phyloP scores from a whole-genome alignment of 2,888 invertebrate genomes.

The Plagodis pulveraria region DNA sequence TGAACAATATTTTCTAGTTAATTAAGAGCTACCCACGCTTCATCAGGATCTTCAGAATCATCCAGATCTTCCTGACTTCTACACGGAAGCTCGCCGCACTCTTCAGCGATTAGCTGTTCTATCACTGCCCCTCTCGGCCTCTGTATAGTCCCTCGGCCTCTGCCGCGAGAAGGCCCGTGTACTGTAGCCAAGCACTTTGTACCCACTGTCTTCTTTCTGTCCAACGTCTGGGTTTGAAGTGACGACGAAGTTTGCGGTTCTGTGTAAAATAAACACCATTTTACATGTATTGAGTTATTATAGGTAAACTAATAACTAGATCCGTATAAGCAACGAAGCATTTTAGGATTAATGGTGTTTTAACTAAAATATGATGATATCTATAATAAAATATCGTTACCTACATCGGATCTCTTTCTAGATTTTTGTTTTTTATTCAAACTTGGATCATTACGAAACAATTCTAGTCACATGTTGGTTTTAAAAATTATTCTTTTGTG shows the following conservation, averaged over 20 bases:
- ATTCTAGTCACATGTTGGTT: too few species aligned
- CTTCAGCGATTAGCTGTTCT: conserved; percentile 77
- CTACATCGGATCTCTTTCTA: too few species aligned
- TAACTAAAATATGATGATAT: too few species aligned
- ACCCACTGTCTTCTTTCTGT: conserved; percentile 64
- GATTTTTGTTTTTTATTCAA: too few species aligned
- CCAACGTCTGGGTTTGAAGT: conserved; percentile 77
- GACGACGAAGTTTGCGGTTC: conserved; percentile 80
- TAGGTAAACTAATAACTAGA: background rate
- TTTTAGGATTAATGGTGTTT: too few species aligned
- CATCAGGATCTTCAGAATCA: conserved; percentile 86
- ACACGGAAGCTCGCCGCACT: conserved; percentile 73
- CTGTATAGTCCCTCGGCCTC: conserved; percentile 63
- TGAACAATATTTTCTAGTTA: too few species aligned
- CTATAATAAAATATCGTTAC: too few species aligned
- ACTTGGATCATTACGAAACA: too few species aligned
- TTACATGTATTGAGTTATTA: background rate
- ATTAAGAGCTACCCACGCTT: conserved; percentile 58
- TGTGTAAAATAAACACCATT: conserved; percentile 40
- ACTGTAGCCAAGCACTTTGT: conserved; percentile 76
- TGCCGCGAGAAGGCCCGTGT: conserved; percentile 64
- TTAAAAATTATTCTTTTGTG: too few species aligned
- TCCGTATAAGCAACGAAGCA: conserved; percentile 21
- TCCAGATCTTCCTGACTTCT: conserved; percentile 84
- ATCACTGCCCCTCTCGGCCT: conserved; percentile 72